Percentiles rank a stretch among this genome's conserved stretches.
Evolutionary conservation across 2,888 invertebrate genomes (phyloP).

Genomic region (Arctia plantaginis): DNA sequence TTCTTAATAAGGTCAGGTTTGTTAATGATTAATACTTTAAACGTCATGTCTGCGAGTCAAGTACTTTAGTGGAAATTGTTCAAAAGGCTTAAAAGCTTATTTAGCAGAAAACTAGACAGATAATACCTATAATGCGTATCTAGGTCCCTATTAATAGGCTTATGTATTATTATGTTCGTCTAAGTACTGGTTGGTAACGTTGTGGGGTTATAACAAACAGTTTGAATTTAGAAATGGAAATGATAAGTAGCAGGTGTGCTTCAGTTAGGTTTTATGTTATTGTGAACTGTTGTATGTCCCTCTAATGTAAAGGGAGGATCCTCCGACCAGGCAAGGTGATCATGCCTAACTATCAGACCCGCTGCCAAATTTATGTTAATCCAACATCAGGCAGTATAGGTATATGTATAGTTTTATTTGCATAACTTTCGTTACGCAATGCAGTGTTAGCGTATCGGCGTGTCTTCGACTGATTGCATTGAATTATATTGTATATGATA

Average conservation of each 20-base stretch:
- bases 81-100: not conserved
- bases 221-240: not conserved
- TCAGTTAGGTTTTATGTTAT: no score
- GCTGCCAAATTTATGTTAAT: no score
- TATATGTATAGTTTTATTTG: no score
- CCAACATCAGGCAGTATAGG: no score
- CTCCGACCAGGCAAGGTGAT: no score
- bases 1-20: not conserved
- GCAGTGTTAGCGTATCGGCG: no score
- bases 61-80: conserved; percentile 5
- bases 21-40: conserved; percentile 6
- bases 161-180: not conserved
- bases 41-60: not conserved
- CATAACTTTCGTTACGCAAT: no score
- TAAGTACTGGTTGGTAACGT: not conserved
- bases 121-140: not conserved
- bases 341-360: no score
- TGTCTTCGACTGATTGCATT: no score
- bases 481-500: no score
- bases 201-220: not conserved
- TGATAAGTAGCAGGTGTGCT: not conserved
- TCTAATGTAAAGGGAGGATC: no score
- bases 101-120: not conserved
- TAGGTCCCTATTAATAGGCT: conserved; percentile 4
- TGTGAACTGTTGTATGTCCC: no score